A percentile compares a stretch with the other conserved stretches of the same genome.
phyloP scores from a whole-genome alignment of 2,113 vertebrate species.

The Macquaria australasica region DNA sequence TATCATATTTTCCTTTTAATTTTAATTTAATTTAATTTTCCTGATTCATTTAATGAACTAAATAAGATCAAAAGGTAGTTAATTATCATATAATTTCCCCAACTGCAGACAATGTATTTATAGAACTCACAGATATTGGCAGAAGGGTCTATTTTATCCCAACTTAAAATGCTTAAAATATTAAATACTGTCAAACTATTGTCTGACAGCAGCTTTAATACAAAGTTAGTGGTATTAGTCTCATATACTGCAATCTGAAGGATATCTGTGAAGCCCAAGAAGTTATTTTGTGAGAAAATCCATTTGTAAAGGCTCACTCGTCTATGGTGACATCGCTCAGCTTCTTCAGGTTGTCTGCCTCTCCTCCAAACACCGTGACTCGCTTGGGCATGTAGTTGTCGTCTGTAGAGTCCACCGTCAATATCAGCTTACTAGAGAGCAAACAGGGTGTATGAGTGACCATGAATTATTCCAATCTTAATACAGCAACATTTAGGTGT shows the following conservation, averaged over 20 bases:
- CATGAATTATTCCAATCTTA: not conserved
- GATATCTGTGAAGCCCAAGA: not conserved
- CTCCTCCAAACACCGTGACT: constrained; percentile 92
- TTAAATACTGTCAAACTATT: not conserved
- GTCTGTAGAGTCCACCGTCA: constrained; percentile 95
- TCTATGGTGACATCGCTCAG: constrained; percentile 93
- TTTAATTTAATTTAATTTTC: no score
- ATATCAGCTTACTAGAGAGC: constrained; percentile 89
- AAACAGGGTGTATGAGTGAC: not conserved
- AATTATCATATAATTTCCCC: not conserved
- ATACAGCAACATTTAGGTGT: not conserved
- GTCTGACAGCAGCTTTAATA: not conserved
- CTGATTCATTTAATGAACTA: not conserved
- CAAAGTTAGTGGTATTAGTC: no score
- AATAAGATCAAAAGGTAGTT: not conserved
- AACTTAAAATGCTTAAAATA: not conserved
- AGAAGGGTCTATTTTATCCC: not conserved
- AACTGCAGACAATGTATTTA: not conserved
- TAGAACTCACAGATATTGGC: no score
- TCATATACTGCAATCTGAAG: not conserved
- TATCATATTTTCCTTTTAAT: not conserved
- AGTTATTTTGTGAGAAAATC: not conserved
- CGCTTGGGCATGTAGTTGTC: constrained; percentile 98
- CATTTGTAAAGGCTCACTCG: constrained; percentile 86
- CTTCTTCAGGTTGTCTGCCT: constrained; percentile 95